Evolutionary conservation across 1,140 invertebrate species (phyloP).

Genomic region (Sitodiplosis mosellana): DNA sequence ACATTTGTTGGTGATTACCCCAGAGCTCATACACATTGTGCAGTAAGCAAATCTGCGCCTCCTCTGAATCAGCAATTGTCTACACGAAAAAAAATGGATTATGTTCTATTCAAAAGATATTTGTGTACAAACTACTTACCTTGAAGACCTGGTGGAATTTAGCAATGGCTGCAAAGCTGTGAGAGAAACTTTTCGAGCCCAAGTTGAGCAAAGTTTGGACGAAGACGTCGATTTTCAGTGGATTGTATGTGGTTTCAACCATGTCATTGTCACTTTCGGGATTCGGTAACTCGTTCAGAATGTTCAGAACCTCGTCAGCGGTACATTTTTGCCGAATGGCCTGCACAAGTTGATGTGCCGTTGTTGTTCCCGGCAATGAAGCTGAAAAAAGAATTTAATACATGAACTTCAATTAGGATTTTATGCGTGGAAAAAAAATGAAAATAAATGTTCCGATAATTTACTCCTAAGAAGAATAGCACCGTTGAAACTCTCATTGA

Average conservation of each 20-base stretch:
- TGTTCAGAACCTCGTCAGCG: conserved; percentile 76
- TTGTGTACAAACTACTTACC: conserved; percentile 25
- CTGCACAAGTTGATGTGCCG: conserved; percentile 66
- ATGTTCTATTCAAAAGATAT: not conserved
- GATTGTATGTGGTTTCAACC: conserved; percentile 53
- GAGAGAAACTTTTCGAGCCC: conserved; percentile 92
- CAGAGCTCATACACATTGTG: conserved; percentile 87
- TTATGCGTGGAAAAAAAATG: conserved; percentile 2
- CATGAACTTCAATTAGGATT: too few relatives aligned
- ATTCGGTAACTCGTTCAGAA: conserved; percentile 71
- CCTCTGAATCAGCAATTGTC: conserved; percentile 79
- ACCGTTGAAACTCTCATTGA: too few relatives aligned
- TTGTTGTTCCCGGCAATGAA: conserved; percentile 57
- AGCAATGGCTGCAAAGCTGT: conserved; percentile 92
- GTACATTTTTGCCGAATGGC: conserved; percentile 75
- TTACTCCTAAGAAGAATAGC: too few relatives aligned
- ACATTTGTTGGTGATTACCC: conserved; percentile 92
- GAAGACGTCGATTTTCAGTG: conserved; percentile 91
- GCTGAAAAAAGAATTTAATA: conserved; percentile 38
- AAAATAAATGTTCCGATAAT: too few relatives aligned
- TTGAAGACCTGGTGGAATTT: conserved; percentile 94
- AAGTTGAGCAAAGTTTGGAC: conserved; percentile 84
- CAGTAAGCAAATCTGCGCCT: conserved; percentile 87
- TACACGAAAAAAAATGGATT: conserved; percentile 24
- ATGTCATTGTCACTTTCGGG: conserved; percentile 48